phyloP scores from a whole-genome alignment of 1,140 invertebrate genomes.

The Trichogramma pretiosum region DNA sequence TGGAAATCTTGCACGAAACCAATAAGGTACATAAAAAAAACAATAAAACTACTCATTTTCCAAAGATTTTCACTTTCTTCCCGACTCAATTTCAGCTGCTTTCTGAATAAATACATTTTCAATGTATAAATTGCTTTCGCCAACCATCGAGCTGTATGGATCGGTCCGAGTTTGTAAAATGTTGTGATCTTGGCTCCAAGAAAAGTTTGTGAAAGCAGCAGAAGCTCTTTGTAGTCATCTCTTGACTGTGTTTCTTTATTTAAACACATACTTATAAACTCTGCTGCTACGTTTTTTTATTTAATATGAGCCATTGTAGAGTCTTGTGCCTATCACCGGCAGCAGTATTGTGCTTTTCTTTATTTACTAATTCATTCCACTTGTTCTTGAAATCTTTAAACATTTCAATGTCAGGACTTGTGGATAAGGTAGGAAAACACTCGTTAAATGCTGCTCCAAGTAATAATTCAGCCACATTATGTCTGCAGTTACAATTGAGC shows the following conservation, averaged over 20 bases:
- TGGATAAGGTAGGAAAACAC: background rate
- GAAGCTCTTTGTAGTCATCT: constrained; percentile 26
- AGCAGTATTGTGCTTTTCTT: too few species aligned
- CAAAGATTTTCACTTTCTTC: too few species aligned
- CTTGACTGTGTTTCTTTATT: constrained; percentile 10
- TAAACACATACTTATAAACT: too few species aligned
- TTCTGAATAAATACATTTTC: constrained; percentile 34
- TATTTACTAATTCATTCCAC: too few species aligned
- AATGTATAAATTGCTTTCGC: constrained; percentile 36
- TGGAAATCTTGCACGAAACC: constrained; percentile 21
- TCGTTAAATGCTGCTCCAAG: too few species aligned
- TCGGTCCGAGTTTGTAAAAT: constrained; percentile 25
- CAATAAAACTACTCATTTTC: too few species aligned
- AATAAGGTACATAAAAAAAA: constrained; percentile 24
- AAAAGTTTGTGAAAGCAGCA: constrained; percentile 22
- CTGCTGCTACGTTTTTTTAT: too few species aligned
- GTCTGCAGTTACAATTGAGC: constrained; percentile 27
- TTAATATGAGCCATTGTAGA: too few species aligned
- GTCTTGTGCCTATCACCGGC: too few species aligned
- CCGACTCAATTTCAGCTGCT: too few species aligned
- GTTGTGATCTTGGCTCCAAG: constrained; percentile 16
- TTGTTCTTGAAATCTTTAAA: constrained; percentile 1
- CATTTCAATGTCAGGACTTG: too few species aligned
- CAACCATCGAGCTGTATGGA: constrained; percentile 36
- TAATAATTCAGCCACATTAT: constrained; percentile 20